These are phyloP conservation scores for Ictidomys tridecemlineatus DNA, from an alignment of 2,113 vertebrate genomes.

Conservation along the genomic window DNA sequence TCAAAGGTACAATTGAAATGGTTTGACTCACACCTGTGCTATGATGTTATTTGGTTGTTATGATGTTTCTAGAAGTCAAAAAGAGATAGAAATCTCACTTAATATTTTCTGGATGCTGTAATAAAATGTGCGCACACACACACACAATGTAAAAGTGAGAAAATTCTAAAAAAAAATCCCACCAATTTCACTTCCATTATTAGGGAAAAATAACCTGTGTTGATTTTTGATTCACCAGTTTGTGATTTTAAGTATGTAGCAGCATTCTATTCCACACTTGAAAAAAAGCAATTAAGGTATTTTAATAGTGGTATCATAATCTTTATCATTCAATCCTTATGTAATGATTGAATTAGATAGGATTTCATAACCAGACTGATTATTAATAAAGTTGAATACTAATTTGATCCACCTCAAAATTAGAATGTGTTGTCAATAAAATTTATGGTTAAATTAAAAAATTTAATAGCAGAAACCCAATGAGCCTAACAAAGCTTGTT, in stretches of 20 bases:
- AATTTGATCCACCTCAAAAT: conserved; percentile 64
- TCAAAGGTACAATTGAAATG: neutral
- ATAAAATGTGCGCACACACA: neutral
- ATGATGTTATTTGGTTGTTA: neutral
- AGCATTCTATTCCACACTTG: neutral
- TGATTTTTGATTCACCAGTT: conserved; percentile 37
- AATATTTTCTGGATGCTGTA: neutral
- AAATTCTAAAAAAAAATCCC: neutral
- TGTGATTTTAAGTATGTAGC: conserved; percentile 37
- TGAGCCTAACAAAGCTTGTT: conserved; percentile 76
- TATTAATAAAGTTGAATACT: conserved; percentile 63
- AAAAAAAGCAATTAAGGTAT: conserved; percentile 72
- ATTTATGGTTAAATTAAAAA: conserved; percentile 81
- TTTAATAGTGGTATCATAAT: conserved; percentile 57
- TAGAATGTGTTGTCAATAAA: conserved; percentile 69
- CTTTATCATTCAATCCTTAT: conserved; percentile 55
- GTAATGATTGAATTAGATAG: conserved; percentile 59
- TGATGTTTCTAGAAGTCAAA: neutral
- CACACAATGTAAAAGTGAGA: neutral
- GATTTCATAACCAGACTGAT: conserved; percentile 52
- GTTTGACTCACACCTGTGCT: neutral
- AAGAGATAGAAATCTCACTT: neutral
- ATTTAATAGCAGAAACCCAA: conserved; percentile 74
- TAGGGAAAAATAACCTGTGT: fast-evolving
- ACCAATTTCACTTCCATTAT: conserved; percentile 26